Evolutionary conservation across 2,113 vertebrate species (phyloP).

Genomic region (Amblyornis subalaris): DNA sequence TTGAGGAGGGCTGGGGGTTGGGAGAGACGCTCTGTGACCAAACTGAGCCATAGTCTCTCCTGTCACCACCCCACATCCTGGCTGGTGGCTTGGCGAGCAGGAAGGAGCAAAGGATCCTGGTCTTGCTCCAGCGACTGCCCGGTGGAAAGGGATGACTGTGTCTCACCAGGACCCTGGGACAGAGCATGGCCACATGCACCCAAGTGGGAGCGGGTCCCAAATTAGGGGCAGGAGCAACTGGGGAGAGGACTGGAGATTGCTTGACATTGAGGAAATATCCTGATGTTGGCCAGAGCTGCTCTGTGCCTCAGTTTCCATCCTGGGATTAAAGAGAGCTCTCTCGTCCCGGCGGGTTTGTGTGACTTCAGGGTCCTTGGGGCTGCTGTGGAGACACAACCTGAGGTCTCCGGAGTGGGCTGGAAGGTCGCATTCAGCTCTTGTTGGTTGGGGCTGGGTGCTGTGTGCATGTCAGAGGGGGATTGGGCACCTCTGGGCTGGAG

Average conservation of each 20-base stretch:
- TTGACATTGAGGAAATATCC: accelerated
- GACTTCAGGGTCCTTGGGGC: neutral
- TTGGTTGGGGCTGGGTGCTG: neutral
- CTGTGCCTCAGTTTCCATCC: neutral
- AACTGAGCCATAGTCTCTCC: accelerated
- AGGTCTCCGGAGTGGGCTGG: neutral
- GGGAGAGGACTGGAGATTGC: neutral
- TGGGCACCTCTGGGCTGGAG: neutral
- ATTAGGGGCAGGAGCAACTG: accelerated
- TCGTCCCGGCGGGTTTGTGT: accelerated
- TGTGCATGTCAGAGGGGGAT: neutral
- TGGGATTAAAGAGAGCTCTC: neutral
- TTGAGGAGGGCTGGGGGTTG: neutral
- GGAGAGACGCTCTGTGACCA: neutral
- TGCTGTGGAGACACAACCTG: accelerated
- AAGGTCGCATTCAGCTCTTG: neutral
- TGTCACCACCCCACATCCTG: neutral
- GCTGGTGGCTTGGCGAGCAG: neutral
- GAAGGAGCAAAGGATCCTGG: neutral
- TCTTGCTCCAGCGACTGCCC: neutral
- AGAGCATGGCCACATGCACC: accelerated
- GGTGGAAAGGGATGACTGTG: neutral
- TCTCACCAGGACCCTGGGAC: neutral
- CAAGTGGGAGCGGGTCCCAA: neutral
- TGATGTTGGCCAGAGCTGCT: neutral